Evolutionary conservation across 2,888 invertebrate genomes (phyloP), one percentile per base, ranked within the genome.

Genomic region (Archaeoteleia sp.): DNA sequence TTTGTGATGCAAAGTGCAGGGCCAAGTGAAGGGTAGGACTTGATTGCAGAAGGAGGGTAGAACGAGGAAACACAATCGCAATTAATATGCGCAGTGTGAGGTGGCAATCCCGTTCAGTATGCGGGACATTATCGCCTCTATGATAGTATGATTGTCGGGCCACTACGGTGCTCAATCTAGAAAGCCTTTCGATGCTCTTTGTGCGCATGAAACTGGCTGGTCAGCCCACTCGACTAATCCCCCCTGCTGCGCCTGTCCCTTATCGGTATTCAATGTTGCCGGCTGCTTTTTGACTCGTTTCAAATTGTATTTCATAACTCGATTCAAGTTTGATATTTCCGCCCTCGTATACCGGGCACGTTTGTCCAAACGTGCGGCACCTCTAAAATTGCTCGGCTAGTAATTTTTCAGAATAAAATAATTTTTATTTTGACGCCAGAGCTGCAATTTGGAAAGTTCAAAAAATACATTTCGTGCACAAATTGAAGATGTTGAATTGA

Each of bases 41-140:
- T 43, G 48, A 49, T 27, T 39, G 57, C 29, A 61, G 43, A 51
- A 55, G 67, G 68, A 53, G 66, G 42, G 45, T 46, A 17, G 37
- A 17, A 32, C 14, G 37, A 43, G 53, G 45, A 7, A 27, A 48
- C 48, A 54, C 57, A 37, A 46, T 66, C 29, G 55, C 71, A 75
- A 82, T 82, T 82, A 82, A 82, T 82, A 82, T 82, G 79, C 81
- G 69, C 74, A 63, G 55, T 62, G 73, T 60, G 74, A 67, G 49
- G 67, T 67, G 68, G 45, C 68, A 29, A 51, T 51, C 40, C 67
- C 73, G 70, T 46, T 82, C 75, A 71, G 78, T 80, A 82, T 81
- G 81, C 81, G 79, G 77, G 78, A 78, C 80, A 78, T 74, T 75
- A 74, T 75, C 73, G 73, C 70, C 66, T 74, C 74, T 74, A 77